These are phyloP conservation scores for Danaus plexippus DNA, from an alignment of 1,140 invertebrate species.

Conservation along the genomic window DNA sequence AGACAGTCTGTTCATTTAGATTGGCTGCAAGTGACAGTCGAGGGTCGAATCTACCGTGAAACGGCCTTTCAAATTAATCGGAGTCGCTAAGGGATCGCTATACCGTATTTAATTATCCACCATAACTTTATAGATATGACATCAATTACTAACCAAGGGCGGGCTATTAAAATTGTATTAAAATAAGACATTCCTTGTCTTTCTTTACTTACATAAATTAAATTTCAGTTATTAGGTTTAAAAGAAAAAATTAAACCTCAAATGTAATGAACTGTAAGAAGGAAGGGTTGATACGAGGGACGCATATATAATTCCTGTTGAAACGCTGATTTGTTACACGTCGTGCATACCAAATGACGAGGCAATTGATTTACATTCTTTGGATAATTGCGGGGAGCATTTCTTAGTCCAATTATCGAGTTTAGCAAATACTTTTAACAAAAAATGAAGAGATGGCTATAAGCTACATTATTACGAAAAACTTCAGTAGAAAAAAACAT, in stretches of 20 bases:
- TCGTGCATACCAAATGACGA: conserved; percentile 30
- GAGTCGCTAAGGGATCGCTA: conserved; percentile 6
- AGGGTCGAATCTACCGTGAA: conserved; percentile 23
- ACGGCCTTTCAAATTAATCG: conserved; percentile 33
- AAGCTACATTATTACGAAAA: too few species aligned
- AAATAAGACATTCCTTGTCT: too few species aligned
- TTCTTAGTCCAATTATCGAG: too few species aligned
- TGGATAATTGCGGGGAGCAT: conserved; percentile 10
- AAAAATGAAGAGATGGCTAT: too few species aligned
- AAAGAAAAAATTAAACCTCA: conserved; percentile 8
- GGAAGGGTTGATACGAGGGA: conserved; percentile 39
- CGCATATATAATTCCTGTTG: conserved; percentile 27
- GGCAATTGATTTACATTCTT: conserved; percentile 14
- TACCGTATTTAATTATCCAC: conserved; percentile 15
- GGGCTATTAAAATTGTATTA: too few species aligned
- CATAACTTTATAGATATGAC: conserved; percentile 9
- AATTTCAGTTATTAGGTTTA: not conserved
- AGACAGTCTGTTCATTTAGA: conserved; percentile 8
- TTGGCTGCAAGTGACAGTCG: conserved; percentile 26
- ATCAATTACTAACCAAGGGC: not conserved
- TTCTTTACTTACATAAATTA: too few species aligned
- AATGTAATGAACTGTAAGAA: conserved; percentile 42
- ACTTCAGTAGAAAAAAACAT: too few species aligned
- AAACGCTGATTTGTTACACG: conserved; percentile 35
- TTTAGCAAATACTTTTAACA: too few species aligned